Percentiles rank a stretch among this genome's conserved stretches.
Conservation (phyloP, 37 sponge, comb jelly and placozoan genomes). For the Eunapius fragilis region DNA sequence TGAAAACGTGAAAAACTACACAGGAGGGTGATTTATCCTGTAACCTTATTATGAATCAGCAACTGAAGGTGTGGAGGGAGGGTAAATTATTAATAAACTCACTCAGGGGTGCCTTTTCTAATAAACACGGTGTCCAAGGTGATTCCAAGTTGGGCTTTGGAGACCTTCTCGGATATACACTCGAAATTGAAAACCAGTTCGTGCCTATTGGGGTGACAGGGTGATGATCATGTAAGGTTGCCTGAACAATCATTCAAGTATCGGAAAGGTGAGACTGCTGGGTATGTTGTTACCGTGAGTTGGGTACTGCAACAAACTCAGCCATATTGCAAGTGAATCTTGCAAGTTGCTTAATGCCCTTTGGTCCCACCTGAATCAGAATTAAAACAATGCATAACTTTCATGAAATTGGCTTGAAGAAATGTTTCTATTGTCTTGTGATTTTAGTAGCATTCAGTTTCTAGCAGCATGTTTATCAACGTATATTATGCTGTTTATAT, state of each 20-base stretch:
- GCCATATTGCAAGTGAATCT: background rate
- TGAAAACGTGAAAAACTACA: no score
- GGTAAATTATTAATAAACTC: no score
- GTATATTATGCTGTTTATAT: no score
- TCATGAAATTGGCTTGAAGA: no score
- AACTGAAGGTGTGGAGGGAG: no score
- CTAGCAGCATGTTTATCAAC: no score
- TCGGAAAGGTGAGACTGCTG: background rate
- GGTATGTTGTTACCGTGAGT: background rate
- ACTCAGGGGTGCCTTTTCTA: constrained; percentile 11
- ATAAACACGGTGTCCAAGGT: constrained; percentile 22
- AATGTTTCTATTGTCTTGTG: no score
- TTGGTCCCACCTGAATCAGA: background rate
- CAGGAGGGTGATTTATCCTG: no score
- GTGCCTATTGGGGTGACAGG: background rate
- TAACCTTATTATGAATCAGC: no score
- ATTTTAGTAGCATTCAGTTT: no score
- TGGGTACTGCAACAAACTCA: background rate
- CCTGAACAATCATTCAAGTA: background rate
- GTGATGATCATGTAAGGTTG: background rate
- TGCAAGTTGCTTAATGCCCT: background rate
- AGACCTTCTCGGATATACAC: constrained; percentile 21
- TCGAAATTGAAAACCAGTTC: constrained; percentile 15
- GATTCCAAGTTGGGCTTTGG: constrained; percentile 15
- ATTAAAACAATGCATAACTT: background rate